Base-by-base conservation (phyloP, 2,888 invertebrate species). In the Phyllotreta striolata region DNA sequence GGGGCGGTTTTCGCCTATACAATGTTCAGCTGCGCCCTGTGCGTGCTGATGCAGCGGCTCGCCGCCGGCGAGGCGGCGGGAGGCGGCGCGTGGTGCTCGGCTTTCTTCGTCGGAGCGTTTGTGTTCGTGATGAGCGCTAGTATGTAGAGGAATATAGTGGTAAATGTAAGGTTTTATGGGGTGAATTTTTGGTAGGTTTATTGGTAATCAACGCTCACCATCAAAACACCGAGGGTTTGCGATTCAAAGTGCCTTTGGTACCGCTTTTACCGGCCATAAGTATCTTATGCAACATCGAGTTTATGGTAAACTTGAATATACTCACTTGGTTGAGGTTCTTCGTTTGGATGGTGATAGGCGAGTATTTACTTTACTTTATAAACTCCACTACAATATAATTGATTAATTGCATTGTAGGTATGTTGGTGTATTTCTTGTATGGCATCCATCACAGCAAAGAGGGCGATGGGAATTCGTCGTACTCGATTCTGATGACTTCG, bases 371-470 rank as follows among this genome's bases (percentile, higher is more conserved):
- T n/a, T n/a, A n/a, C n/a, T n/a, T n/a, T n/a, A n/a, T n/a, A n/a
- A n/a, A n/a, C n/a, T n/a, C n/a, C n/a, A n/a, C n/a, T n/a, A n/a
- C n/a, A n/a, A n/a, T n/a, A 10, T 13, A 49, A 6, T 13, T 13
- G 12, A 34, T 9, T 13, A 10, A 39, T 52, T 52, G n/a, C n/a
- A 10, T 79, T 84, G 10, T 82, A 93, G 93, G 93, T 55, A 84
- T 93, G 78, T 82, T 92, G 34, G 87, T 93, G 5, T 94, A 94
- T 79, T 93, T 93, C 81, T 82, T 92, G 1, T 93, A 94, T 78
- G 93, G 93, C 3, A 92, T 94, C 65, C 91, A 92, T 76, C 90
- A 93, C 79, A 94, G 93, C 80, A 91, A 91, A 79, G 88, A 93
- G 72, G 90, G 91, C 40, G 88, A 86, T 43, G 80, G 80, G 44